phyloP scores from a whole-genome alignment of 2,113 vertebrate species.

The Periophthalmus modestus region DNA sequence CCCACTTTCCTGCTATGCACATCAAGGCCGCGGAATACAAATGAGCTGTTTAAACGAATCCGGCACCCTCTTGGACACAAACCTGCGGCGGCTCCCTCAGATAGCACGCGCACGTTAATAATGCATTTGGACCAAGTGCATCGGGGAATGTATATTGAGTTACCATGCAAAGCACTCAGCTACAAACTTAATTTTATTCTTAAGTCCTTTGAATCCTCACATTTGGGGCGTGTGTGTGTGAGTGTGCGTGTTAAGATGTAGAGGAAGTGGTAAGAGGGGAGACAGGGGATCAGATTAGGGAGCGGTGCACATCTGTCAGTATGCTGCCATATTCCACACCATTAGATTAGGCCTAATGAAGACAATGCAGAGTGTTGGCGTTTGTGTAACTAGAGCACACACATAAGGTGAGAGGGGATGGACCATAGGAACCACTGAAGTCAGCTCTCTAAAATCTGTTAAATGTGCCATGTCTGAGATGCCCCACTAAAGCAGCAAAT shows the following conservation, averaged over 20 bases:
- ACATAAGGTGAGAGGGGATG: constrained; percentile 14
- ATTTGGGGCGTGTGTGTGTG: constrained; percentile 24
- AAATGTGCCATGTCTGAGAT: constrained; percentile 55
- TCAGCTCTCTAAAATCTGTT: constrained; percentile 63
- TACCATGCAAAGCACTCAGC: constrained; percentile 71
- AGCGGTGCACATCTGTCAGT: constrained; percentile 74
- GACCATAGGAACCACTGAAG: constrained; percentile 43
- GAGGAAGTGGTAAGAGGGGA: constrained; percentile 66
- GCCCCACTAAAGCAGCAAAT: constrained; percentile 24
- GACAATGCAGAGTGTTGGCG: constrained; percentile 51
- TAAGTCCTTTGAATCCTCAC: constrained; percentile 43
- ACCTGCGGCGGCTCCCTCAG: constrained; percentile 35
- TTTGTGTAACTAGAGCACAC: constrained; percentile 51
- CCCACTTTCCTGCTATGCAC: constrained; percentile 23
- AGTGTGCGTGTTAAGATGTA: constrained; percentile 56
- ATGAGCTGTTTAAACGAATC: constrained; percentile 61
- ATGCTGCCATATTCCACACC: constrained; percentile 62
- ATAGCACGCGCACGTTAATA: constrained; percentile 59
- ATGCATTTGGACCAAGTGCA: constrained; percentile 63
- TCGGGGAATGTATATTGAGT: constrained; percentile 62
- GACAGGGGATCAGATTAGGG: constrained; percentile 74
- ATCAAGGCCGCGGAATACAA: constrained; percentile 52
- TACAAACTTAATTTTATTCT: constrained; percentile 67
- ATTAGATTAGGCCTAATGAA: constrained; percentile 76
- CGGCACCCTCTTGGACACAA: constrained; percentile 50